A percentile compares a stretch with the other conserved stretches of the same genome.
Evolutionary conservation across 2,888 invertebrate genomes (phyloP).

Genomic region (Nineta flava): DNA sequence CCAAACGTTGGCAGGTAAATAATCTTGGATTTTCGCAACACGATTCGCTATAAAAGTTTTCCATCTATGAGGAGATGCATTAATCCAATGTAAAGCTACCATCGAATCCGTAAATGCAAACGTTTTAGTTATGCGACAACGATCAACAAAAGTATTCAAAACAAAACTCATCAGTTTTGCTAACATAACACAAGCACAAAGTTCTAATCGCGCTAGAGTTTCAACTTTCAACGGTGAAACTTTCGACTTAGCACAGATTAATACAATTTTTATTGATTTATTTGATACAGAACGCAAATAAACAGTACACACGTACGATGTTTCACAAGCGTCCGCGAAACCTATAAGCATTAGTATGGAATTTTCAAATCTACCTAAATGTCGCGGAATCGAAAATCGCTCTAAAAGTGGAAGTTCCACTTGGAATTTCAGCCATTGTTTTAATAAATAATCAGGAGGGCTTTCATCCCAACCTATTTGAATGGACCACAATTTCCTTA

Average conservation of each 20-base stretch:
- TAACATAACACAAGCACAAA: slow-evolving; percentile 11
- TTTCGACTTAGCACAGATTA: slow-evolving; percentile 10
- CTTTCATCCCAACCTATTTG: slow-evolving; percentile 9
- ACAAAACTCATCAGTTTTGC: slow-evolving; percentile 4
- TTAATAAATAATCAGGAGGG: slow-evolving; percentile 6
- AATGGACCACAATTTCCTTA: slow-evolving; percentile 8
- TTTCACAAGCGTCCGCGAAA: slow-evolving; percentile 9
- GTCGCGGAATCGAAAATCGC: slow-evolving; percentile 5
- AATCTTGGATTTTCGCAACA: slow-evolving; percentile 8
- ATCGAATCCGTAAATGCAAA: slow-evolving; percentile 11
- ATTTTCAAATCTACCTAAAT: background rate
- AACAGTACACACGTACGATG: slow-evolving; percentile 9
- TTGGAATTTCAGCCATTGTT: too few relatives aligned
- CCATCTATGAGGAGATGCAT: too few relatives aligned
- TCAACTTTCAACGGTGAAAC: slow-evolving; percentile 10
- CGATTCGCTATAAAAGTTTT: too few relatives aligned
- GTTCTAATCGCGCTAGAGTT: slow-evolving; percentile 10
- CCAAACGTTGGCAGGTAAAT: slow-evolving; percentile 3
- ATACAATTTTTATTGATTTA: background rate
- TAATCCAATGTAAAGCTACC: slow-evolving; percentile 9
- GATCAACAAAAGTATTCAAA: background rate
- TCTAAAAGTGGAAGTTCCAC: too few relatives aligned
- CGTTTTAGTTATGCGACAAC: background rate
- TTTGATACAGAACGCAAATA: slow-evolving; percentile 8
- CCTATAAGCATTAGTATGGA: slow-evolving; percentile 8